These are phyloP conservation scores for Gonocerus acuteangulatus DNA, from an alignment of 2,888 invertebrate genomes.

Conservation along the genomic window DNA sequence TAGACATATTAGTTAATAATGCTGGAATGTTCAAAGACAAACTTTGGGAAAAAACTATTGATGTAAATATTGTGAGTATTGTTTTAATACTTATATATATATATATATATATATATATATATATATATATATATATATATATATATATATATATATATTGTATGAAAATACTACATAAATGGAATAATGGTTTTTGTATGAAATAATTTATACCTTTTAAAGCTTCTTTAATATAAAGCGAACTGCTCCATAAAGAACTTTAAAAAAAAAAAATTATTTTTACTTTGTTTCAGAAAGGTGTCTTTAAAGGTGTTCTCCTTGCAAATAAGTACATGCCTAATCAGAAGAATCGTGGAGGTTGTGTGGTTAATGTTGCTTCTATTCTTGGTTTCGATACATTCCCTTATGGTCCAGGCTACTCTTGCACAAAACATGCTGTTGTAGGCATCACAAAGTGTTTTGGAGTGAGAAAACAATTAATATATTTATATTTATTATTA, in stretches of 20 bases:
- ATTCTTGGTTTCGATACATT: constrained; percentile 50
- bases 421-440: constrained; percentile 50
- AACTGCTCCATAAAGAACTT: too few species aligned
- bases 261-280: too few species aligned
- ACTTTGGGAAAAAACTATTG: constrained; percentile 43
- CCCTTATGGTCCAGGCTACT: constrained; percentile 51
- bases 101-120: too few species aligned
- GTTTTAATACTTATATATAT: not conserved
- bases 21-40: constrained; percentile 43
- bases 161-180: too few species aligned
- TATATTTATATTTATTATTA: not conserved
- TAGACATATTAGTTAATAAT: constrained; percentile 40
- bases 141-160: too few species aligned
- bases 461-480: constrained; percentile 39
- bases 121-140: too few species aligned
- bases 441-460: constrained; percentile 41
- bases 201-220: too few species aligned
- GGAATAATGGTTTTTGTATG: too few species aligned
- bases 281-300: constrained; percentile 43
- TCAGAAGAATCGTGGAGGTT: constrained; percentile 51
- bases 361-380: constrained; percentile 58
- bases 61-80: constrained; percentile 44
- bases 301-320: constrained; percentile 48
- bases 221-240: too few species aligned
- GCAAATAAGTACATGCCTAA: constrained; percentile 50